phyloP scores from a whole-genome alignment of 2,888 invertebrate genomes.

The Lithophane socia region DNA sequence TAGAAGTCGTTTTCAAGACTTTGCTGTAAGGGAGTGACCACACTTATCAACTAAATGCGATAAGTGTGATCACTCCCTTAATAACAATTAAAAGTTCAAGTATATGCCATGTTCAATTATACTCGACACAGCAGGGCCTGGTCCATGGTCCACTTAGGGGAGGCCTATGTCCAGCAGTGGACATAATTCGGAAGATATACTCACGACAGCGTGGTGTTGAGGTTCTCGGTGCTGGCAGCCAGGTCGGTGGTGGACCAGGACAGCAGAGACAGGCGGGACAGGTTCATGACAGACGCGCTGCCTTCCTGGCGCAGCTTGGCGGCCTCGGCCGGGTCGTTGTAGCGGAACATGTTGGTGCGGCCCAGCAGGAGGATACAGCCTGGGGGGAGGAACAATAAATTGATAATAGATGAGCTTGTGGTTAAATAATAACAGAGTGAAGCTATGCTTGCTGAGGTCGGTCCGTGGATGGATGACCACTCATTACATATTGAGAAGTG shows the following conservation, averaged over 20 bases:
- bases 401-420: not conserved
- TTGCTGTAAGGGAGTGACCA: not conserved
- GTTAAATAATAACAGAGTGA: not conserved
- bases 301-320: constrained; percentile 95
- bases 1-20: not conserved
- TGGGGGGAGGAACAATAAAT: constrained; percentile 71
- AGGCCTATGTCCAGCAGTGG: too few species aligned
- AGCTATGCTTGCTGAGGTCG: not conserved
- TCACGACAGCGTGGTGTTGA: constrained; percentile 86
- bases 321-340: constrained; percentile 97
- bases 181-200: constrained; percentile 59
- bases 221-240: constrained; percentile 93
- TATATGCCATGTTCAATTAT: not conserved
- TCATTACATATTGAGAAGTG: too few species aligned
- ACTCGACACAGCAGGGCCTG: not conserved
- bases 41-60: too few species aligned
- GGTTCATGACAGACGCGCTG: constrained; percentile 93
- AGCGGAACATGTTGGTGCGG: constrained; percentile 95
- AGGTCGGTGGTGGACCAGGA: constrained; percentile 96
- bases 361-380: constrained; percentile 95
- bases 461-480: too few species aligned
- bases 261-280: constrained; percentile 95
- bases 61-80: too few species aligned
- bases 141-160: too few species aligned
- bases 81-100: not conserved